Percentiles rank a stretch among this genome's conserved stretches.
Conservation (phyloP, 2,888 invertebrate genomes). For the Andrena fulva region DNA sequence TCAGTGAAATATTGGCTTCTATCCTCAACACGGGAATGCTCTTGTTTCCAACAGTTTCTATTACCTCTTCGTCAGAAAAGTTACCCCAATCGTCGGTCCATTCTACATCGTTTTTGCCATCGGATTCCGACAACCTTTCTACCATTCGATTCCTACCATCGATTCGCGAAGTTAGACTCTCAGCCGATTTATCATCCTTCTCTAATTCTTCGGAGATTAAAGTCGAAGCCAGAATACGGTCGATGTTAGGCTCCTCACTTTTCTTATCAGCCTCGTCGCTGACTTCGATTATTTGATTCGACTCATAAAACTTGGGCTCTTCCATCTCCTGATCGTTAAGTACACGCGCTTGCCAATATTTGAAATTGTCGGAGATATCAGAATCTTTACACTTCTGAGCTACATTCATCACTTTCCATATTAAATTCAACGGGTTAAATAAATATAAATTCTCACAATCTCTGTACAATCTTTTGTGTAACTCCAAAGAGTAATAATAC, state of each 20-base stretch:
- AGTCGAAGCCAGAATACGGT: background rate
- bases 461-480: constrained; percentile 70
- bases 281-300: constrained; percentile 10
- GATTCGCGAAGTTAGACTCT: background rate
- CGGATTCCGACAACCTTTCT: constrained; percentile 7
- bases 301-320: background rate
- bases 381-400: constrained; percentile 54
- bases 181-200: background rate
- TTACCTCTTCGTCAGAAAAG: constrained; percentile 74
- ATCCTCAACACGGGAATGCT: constrained; percentile 13
- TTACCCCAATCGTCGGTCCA: constrained; percentile 80
- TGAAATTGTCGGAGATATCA: constrained; percentile 63
- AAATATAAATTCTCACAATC: constrained; percentile 70
- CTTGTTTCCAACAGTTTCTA: constrained; percentile 49
- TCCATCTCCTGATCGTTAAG: constrained; percentile 34
- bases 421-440: constrained; percentile 78
- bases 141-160: background rate
- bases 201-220: background rate
- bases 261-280: background rate
- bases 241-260: background rate
- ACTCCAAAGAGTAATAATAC: constrained; percentile 78
- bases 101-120: constrained; percentile 49
- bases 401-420: constrained; percentile 65
- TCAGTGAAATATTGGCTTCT: constrained; percentile 22
- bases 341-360: constrained; percentile 65